Evolutionary conservation across 2,888 invertebrate genomes (phyloP), one percentile per base, ranked within the genome.

Genomic region (Peribatodes rhomboidaria): DNA sequence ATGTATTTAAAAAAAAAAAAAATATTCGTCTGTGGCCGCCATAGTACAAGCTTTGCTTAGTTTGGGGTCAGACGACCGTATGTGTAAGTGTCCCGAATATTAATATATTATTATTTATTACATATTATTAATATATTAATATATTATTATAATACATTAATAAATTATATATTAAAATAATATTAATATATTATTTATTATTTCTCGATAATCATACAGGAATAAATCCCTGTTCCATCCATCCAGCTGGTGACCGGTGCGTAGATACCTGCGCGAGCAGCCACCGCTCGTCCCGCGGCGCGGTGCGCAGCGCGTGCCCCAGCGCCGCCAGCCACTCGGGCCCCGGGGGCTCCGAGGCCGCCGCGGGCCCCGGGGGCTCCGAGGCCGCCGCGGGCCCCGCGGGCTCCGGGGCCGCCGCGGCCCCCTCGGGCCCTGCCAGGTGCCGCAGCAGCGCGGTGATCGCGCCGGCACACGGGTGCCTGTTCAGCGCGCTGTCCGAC

Each of bases 221-320:
- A n/a, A n/a, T n/a, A n/a, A n/a, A n/a, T n/a, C n/a, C n/a, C n/a
- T n/a, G n/a, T n/a, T n/a, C n/a, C n/a, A n/a, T n/a, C n/a, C n/a
- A n/a, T 55, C 60, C 0, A 1, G 4, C 20, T 22, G 2, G 14
- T 16, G 13, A 11, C 37, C 0, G 22, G 4, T 11, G 7, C 20
- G 41, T 57, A 27, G 27, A 27, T 27, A 88, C 90, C 85, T 87
- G 87, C 0, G 86, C 83, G 27, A 89, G 8, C 0, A 87, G 70
- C 83, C 81, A 86, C 20, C 76, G 79, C 0, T 72, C 75, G 37
- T 86, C 84, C 0, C 39, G 13, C 1, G 42, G 44, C 0, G 65
- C 37, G 8, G 16, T 63, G 50, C 0, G 55, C 57, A 86, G 35
- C 0, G 69, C 72, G 0, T 16, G 14, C 0, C 63, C 65, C 0